These are phyloP conservation scores for Uropsilus gracilis DNA, from an alignment of 2,113 vertebrate species.

Conservation along the genomic window DNA sequence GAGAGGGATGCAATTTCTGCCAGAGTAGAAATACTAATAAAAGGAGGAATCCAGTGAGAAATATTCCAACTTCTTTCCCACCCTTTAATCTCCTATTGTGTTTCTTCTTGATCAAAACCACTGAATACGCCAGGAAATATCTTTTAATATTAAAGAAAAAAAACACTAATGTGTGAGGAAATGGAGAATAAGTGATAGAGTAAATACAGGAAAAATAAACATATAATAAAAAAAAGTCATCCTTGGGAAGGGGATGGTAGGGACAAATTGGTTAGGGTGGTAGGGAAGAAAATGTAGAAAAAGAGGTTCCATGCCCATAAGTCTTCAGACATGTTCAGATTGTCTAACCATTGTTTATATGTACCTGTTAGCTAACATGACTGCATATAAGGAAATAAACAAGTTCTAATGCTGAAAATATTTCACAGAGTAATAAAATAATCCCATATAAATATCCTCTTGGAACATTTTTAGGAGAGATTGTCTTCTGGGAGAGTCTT, in stretches of 20 bases:
- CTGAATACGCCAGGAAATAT: not conserved
- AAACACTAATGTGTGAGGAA: not conserved
- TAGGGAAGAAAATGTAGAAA: not conserved
- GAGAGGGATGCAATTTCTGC: not conserved
- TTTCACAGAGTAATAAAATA: conserved; percentile 1
- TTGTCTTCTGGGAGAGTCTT: not conserved
- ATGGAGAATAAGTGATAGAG: not conserved
- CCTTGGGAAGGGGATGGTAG: not conserved
- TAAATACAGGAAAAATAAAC: too few species aligned
- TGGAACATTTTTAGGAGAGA: not conserved
- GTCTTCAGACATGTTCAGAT: not conserved
- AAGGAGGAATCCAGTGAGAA: not conserved
- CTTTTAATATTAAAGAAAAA: not conserved
- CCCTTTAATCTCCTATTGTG: not conserved
- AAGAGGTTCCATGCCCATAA: not conserved
- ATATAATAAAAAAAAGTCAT: not conserved
- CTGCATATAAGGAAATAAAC: conserved; percentile 27
- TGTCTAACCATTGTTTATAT: not conserved
- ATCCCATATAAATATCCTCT: not conserved
- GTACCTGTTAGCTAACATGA: not conserved
- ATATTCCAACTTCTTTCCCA: not conserved
- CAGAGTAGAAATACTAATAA: not conserved
- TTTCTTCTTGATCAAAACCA: not conserved
- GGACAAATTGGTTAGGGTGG: fast-evolving
- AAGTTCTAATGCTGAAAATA: not conserved